Evolutionary conservation across 2,888 invertebrate species (phyloP), one percentile per base, ranked within the genome.

Genomic region (Lapara coniferarum): DNA sequence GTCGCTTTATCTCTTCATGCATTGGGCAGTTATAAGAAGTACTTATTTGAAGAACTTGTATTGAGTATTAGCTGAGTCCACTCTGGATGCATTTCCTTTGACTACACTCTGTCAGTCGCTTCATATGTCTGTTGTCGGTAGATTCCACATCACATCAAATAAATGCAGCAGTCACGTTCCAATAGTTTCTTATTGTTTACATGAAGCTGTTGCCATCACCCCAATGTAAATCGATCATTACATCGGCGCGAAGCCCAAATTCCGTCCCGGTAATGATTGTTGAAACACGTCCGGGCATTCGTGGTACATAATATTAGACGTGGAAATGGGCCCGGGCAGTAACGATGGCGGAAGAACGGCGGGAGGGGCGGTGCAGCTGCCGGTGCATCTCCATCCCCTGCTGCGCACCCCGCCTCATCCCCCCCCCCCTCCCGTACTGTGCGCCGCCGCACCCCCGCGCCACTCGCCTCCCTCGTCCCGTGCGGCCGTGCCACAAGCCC

Each of bases 301-400:
- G 73, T 71, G 71, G 69, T 76, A 73, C 74, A 81, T 79, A 79
- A 75, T 75, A 74, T 75, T 77, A 16, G 66, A 66, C 67, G 71
- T 69, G 68, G 68, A 63, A 51, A 66, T 77, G 75, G 80, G 79
- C 72, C 77, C 76, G 77, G 75, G 77, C 77, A 78, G 78, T 78
- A 73, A 76, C 72, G 81, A 79, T 82, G 88, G 85, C 87, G 87
- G 87, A 85, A 87, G 87, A 85, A 77, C 76, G 83, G 84, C 74
- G 86, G 85, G 84, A 79, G 88, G 91, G 89, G 90, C 87, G 90
- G 89, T 90, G 91, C 92, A 92, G 91, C 90, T 91, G 90, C 85
- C 86, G 87, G 87, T 90, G 90, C 90, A 90, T 89, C 89, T 79
- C 82, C 86, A 82, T 83, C 85, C 85, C 84, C 82, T 82, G 79